phyloP scores from a whole-genome alignment of 2,888 invertebrate species.

The Drosophila siamana region DNA sequence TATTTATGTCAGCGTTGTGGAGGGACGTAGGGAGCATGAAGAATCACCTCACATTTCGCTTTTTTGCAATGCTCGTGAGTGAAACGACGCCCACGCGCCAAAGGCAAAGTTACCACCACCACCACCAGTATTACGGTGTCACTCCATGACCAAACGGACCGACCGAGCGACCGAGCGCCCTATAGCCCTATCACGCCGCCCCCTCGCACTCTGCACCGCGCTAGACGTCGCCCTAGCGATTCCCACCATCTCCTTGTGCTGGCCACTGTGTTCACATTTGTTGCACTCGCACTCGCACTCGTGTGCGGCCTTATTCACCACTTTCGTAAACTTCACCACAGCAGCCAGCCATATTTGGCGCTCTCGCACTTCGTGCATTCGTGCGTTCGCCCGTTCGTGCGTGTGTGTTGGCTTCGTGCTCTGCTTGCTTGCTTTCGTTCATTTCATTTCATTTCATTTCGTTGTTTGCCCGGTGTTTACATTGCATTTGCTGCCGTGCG shows the following conservation, averaged over 20 bases:
- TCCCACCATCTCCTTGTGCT: conserved; percentile 46
- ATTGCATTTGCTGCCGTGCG: conserved; percentile 50
- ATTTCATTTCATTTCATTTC: neutral
- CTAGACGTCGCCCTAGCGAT: conserved; percentile 29
- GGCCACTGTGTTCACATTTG: conserved; percentile 59
- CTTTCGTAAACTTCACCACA: neutral
- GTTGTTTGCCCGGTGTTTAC: conserved; percentile 48
- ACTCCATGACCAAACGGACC: conserved; percentile 11
- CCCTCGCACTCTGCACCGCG: neutral
- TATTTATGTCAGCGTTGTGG: conserved; percentile 72
- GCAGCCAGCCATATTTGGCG: neutral
- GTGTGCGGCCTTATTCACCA: neutral
- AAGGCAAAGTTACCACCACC: conserved; percentile 9
- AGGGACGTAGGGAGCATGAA: conserved; percentile 27
- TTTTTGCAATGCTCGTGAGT: conserved; percentile 10
- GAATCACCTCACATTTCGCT: conserved; percentile 60
- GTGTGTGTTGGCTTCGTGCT: neutral
- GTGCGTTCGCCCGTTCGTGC: conserved; percentile 1
- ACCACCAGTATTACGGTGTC: conserved; percentile 11
- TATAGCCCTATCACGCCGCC: neutral
- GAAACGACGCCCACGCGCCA: conserved; percentile 59
- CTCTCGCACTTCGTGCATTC: neutral
- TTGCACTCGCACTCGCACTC: conserved; percentile 55
- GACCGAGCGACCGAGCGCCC: neutral
- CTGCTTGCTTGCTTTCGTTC: neutral